Conservation (phyloP, 2,888 invertebrate species). For the Tipula unca region DNA sequence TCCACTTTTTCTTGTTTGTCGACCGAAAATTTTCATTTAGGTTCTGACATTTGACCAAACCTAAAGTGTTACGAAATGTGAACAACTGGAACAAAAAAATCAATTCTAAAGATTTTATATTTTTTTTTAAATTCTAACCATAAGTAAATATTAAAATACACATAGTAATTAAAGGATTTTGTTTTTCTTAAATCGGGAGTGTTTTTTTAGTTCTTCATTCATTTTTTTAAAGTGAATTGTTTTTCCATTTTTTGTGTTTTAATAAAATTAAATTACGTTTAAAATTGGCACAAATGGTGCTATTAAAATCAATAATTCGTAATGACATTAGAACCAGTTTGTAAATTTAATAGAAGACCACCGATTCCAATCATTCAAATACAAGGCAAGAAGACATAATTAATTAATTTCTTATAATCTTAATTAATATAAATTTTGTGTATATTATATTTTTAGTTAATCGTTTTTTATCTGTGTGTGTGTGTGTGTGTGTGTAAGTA, state of each 20-base stretch:
- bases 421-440: background rate
- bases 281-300: conserved; percentile 16
- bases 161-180: background rate
- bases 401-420: background rate
- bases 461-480: background rate
- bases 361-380: background rate
- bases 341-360: background rate
- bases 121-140: background rate
- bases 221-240: background rate
- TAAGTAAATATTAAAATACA: background rate
- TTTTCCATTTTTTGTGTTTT: background rate
- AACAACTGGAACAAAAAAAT: background rate
- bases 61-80: conserved; percentile 14
- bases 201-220: background rate
- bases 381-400: conserved; percentile 15
- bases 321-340: conserved; percentile 18
- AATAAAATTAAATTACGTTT: background rate
- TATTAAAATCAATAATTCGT: conserved; percentile 18
- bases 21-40: background rate
- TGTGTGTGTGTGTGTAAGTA: background rate
- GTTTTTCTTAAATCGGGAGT: background rate
- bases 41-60: conserved; percentile 14
- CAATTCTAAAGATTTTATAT: background rate
- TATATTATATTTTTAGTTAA: background rate
- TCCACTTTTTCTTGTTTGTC: background rate